Conservation (phyloP, 2,888 invertebrate genomes). For the Steromphala cineraria region DNA sequence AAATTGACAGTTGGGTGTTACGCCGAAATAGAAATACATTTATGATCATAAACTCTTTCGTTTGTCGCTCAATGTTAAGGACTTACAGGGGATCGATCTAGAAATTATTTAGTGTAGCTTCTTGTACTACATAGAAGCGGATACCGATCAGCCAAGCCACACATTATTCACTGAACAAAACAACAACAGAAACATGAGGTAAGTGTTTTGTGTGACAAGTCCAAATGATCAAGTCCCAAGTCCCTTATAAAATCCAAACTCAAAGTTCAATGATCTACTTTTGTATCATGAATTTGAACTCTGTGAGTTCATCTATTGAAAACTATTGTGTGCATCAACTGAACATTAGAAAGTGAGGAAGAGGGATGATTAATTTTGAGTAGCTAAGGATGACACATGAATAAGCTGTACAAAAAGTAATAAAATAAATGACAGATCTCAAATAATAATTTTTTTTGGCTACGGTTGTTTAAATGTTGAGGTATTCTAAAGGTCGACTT, state of each 20-base stretch:
- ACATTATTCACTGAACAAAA: slow-evolving; percentile 14
- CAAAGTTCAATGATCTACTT: neutral
- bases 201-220: neutral
- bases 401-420: too few relatives aligned
- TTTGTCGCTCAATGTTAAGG: neutral
- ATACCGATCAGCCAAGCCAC: neutral
- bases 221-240: neutral
- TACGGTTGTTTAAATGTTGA: too few relatives aligned
- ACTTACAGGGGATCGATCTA: too few relatives aligned
- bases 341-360: neutral
- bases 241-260: neutral
- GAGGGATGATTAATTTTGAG: too few relatives aligned
- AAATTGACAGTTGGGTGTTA: slow-evolving; percentile 14
- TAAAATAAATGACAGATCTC: too few relatives aligned
- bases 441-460: too few relatives aligned
- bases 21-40: neutral
- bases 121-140: neutral
- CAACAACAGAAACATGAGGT: slow-evolving; percentile 18
- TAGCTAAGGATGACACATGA: too few relatives aligned
- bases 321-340: neutral
- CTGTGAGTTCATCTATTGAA: neutral
- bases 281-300: neutral
- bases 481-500: too few relatives aligned
- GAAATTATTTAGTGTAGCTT: too few relatives aligned
- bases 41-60: neutral